phyloP scores from a whole-genome alignment of 1,140 invertebrate species.

The Olivierus martensii region DNA sequence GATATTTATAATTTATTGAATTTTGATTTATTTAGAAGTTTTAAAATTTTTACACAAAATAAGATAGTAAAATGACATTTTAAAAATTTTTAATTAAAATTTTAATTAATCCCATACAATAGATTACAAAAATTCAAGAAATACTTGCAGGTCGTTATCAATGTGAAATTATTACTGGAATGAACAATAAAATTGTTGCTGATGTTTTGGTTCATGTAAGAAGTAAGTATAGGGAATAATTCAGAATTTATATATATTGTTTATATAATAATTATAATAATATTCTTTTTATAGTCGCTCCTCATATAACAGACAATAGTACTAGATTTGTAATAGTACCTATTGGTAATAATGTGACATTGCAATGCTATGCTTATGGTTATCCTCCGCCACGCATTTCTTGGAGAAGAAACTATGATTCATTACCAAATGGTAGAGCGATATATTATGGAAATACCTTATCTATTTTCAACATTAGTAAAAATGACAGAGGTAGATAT shows the following conservation, averaged over 20 bases:
- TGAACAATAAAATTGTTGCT: conserved; percentile 61
- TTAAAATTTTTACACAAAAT: too few relatives aligned
- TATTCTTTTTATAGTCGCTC: conserved; percentile 42
- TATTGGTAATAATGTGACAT: conserved; percentile 48
- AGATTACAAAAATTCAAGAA: conserved; percentile 90
- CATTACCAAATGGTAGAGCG: conserved; percentile 53
- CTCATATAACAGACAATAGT: conserved; percentile 84
- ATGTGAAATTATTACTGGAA: conserved; percentile 63
- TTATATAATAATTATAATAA: too few relatives aligned
- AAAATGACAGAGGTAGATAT: conserved; percentile 77
- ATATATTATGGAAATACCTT: conserved; percentile 53
- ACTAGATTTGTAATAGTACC: conserved; percentile 36
- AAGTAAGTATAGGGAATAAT: conserved; percentile 19
- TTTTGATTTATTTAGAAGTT: too few relatives aligned
- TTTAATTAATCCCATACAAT: conserved; percentile 10
- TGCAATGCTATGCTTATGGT: conserved; percentile 75
- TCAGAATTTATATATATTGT: too few relatives aligned
- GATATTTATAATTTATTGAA: too few relatives aligned
- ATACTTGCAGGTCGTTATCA: conserved; percentile 76
- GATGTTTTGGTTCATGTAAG: conserved; percentile 70
- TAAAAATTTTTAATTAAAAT: too few relatives aligned
- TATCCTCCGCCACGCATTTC: conserved; percentile 55
- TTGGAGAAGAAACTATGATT: conserved; percentile 83
- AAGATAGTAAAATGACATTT: too few relatives aligned
- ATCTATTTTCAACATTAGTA: conserved; percentile 45